Conservation (phyloP, 2,888 invertebrate species). For the Fabriciana adippe region DNA sequence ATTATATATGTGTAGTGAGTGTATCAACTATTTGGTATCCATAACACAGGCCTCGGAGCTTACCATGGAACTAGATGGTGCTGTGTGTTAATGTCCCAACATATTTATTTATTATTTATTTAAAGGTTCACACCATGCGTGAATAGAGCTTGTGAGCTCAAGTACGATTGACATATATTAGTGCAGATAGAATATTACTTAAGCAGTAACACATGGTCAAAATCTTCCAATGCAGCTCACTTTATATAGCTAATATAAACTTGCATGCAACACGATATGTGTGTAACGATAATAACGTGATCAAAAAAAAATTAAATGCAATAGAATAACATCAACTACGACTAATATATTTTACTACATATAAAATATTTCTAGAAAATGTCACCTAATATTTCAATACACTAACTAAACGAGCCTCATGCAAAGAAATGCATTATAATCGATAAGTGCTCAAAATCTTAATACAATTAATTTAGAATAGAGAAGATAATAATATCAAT, state of each 20-base stretch:
- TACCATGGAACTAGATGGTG: no score
- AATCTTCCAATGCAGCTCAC: constrained; percentile 12
- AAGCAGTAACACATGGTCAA: no score
- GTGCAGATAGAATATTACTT: no score
- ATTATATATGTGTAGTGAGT: no score
- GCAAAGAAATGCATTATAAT: constrained; percentile 11
- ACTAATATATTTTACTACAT: constrained; percentile 18
- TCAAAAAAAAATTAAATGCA: constrained; percentile 19
- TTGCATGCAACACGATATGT: constrained; percentile 30
- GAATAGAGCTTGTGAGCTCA: no score
- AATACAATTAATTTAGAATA: constrained; percentile 12
- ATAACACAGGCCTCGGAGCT: no score
- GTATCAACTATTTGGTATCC: no score
- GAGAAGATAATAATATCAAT: constrained; percentile 17
- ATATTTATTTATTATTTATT: no score
- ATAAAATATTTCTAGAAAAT: constrained; percentile 23
- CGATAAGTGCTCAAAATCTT: constrained; percentile 17
- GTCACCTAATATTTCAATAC: not conserved
- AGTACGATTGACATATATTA: not conserved
- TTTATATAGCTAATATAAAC: constrained; percentile 18
- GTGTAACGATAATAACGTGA: constrained; percentile 15
- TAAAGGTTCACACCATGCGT: no score
- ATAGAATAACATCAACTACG: constrained; percentile 16
- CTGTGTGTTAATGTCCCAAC: no score
- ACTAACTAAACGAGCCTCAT: constrained; percentile 4